Evolutionary conservation across 2,113 vertebrate genomes (phyloP), one percentile per base, ranked within the genome.

Genomic region (Baryphthengus martii): DNA sequence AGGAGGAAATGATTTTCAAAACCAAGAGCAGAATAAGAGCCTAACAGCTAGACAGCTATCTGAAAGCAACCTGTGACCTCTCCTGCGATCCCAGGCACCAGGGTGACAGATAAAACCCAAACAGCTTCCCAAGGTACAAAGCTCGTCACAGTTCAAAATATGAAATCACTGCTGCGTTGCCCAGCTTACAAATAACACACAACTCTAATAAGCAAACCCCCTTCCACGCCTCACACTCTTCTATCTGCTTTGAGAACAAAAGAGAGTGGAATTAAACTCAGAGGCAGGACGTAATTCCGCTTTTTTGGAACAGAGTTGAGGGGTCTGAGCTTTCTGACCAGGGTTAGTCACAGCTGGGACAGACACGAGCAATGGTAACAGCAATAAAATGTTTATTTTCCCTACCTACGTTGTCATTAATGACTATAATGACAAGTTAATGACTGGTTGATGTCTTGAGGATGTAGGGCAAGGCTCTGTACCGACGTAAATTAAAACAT

Each of bases 1-100:
- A 86, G 56, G 14, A 92, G 72, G 95, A 96, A 96, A 90, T 74
- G 0, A 77, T 84, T 86, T 84, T 61, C 62, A 55, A 94, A 94
- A 59, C 70, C 85, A 79, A 61, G 20, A 71, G 14, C 72, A 83
- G 88, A 77, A 71, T 8, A 77, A 77, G 87, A 91, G 78, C 25
- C 3, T 5, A 6, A 39, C 37, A 93, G 81, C 63, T 6, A 39
- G 55, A 39, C 19, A 88, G 67, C 42, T 68, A 0, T 37, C 71
- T 74, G 90, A 83, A 82, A 90, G 9, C 84, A 90, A 70, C 65
- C 72, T 49, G 81, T 56, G 85, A 63, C 72, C 92, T 56, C 14
- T 19, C 39, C 11, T 11, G 61, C 70, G 89, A 71, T 77, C 84
- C 72, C 58, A 47, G 53, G 93, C 81, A 88, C 47, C 37, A 44